Evolutionary conservation across 2,113 vertebrate species (phyloP), one percentile per base, ranked within the genome.

Genomic region (Hypanus sabinus): DNA sequence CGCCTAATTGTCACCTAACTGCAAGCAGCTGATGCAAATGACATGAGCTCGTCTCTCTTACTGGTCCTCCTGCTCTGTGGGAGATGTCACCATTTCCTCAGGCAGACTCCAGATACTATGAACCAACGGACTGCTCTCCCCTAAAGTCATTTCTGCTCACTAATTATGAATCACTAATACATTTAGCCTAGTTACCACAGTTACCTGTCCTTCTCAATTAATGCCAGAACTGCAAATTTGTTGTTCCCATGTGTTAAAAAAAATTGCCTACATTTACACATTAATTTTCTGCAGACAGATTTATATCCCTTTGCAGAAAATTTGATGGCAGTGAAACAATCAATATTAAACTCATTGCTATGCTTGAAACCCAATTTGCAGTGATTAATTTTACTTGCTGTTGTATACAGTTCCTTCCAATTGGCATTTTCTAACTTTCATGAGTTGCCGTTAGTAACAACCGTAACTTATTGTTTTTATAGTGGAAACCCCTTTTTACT

Each of bases 281-380:
- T 90, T 90, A 65, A 90, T 90, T 90, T 90, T 36, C 60, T n/a
- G n/a, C 85, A 90, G 65, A 62, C 24, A 65, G 85, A 68, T 62
- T 68, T 90, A 20, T 90, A 90, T 65, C 85, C 12, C 30, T 90
- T 65, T 90, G 85, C n/a, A 90, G 62, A 87, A 90, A 65, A 65
- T 90, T 90, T 90, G 85, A 90, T 65, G 33, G 85, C 85, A 33
- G 85, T 30, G 33, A 65, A 90, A 33, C 85, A 90, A 90, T 90
- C 85, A 8, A 90, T 90, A 90, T 90, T 90, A 90, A 90, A 68
- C 85, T 90, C 60, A 90, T 90, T 90, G 60, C 85, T 68, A 90
- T 68, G 85, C 85, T 90, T 62, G 62, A 65, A 90, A 90, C 60
- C 62, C 65, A 30, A 90, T 90, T 90, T 68, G 85, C n/a, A 65